A percentile compares a stretch with the other conserved stretches of the same genome.
Conservation (phyloP, 2,113 vertebrate species). For the Oncorhynchus mykiss region DNA sequence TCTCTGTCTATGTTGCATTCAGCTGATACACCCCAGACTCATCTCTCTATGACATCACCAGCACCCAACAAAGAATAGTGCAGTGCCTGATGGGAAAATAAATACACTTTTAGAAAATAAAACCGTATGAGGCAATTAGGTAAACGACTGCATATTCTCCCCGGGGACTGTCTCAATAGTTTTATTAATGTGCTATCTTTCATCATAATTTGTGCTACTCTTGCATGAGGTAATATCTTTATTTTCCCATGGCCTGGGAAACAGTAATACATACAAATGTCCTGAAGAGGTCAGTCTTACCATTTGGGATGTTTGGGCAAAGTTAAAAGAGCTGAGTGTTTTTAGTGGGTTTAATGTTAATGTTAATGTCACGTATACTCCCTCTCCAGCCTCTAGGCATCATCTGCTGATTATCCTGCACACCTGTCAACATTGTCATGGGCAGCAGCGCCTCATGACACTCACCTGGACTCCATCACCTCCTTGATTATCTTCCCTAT, state of each 20-base stretch:
- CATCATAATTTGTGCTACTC: not conserved
- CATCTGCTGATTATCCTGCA: too few species aligned
- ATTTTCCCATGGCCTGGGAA: not conserved
- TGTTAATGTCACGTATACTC: not conserved
- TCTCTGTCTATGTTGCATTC: not conserved
- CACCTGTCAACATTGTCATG: too few species aligned
- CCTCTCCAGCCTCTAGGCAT: too few species aligned
- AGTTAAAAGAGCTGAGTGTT: not conserved
- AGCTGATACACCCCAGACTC: not conserved
- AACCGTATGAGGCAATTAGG: slow-evolving; percentile 17
- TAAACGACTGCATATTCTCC: not conserved
- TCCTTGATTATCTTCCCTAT: too few species aligned
- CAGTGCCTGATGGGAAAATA: too few species aligned
- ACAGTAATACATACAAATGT: slow-evolving; percentile 31
- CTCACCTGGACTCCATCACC: too few species aligned
- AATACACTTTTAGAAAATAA: not conserved
- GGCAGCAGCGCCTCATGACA: too few species aligned
- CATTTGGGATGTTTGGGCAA: not conserved
- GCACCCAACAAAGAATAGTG: not conserved
- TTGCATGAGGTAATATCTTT: not conserved
- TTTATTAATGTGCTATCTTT: slow-evolving; percentile 8
- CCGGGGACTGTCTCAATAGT: not conserved
- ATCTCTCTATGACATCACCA: not conserved
- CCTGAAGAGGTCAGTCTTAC: slow-evolving; percentile 54
- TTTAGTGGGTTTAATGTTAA: not conserved